Percentiles rank a stretch among this genome's conserved stretches.
Evolutionary conservation across 2,888 invertebrate species (phyloP).

Genomic region (Agriotes lineatus): DNA sequence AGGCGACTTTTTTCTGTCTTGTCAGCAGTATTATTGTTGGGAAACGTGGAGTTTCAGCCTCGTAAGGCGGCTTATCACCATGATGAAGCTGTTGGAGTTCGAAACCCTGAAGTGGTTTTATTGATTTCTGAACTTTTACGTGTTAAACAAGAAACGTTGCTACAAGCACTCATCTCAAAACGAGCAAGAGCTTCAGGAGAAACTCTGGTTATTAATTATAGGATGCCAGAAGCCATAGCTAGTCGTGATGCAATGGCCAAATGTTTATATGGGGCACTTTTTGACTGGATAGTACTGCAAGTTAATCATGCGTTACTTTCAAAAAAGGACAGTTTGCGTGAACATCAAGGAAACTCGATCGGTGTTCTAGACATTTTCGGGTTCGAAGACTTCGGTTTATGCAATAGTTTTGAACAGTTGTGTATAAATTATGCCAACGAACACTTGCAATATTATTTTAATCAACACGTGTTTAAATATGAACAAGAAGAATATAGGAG

Average conservation of each 20-base stretch:
- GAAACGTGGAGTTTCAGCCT: conserved; percentile 90
- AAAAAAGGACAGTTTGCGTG: conserved; percentile 87
- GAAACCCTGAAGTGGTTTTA: conserved; percentile 88
- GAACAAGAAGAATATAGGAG: conserved; percentile 96
- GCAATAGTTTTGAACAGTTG: conserved; percentile 95
- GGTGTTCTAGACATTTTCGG: conserved; percentile 96
- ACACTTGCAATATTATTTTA: conserved; percentile 97
- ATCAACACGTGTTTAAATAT: conserved; percentile 98
- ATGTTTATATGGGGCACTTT: conserved; percentile 94
- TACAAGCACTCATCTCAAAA: conserved; percentile 91
- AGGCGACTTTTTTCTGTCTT: conserved; percentile 90
- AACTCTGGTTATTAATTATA: conserved; percentile 93
- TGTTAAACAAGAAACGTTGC: conserved; percentile 89
- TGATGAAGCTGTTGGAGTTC: conserved; percentile 93
- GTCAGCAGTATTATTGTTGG: conserved; percentile 90
- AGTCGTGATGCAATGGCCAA: conserved; percentile 97
- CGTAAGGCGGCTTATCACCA: conserved; percentile 95
- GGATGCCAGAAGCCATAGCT: conserved; percentile 87
- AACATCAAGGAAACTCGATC: conserved; percentile 94
- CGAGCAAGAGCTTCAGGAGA: conserved; percentile 88
- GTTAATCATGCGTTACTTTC: conserved; percentile 94
- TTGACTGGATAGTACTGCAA: conserved; percentile 98
- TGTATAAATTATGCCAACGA: conserved; percentile 99
- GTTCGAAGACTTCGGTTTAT: conserved; percentile 93
- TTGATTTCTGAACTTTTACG: conserved; percentile 89